Percentiles rank a stretch among this genome's conserved stretches.
phyloP scores from a whole-genome alignment of 2,797 vertebrate species.

The Etheostoma perlongum region DNA sequence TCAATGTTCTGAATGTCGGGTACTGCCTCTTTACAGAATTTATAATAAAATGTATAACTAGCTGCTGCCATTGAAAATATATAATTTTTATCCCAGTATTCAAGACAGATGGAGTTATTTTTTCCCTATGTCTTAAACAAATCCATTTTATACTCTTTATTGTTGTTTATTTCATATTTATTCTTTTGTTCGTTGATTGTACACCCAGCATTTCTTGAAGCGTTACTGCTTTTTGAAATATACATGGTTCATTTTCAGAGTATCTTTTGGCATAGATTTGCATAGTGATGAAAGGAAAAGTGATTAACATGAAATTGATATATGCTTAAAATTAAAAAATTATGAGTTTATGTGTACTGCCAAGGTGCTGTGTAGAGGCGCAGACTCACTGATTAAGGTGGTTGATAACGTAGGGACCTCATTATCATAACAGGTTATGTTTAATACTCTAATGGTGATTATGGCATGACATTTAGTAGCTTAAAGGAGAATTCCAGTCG shows the following conservation, averaged over 20 bases:
- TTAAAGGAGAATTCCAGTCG: background rate
- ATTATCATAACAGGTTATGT: conserved; percentile 15
- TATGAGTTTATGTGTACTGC: conserved; percentile 12
- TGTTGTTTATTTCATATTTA: background rate
- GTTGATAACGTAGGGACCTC: background rate
- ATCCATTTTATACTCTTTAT: background rate
- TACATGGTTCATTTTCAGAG: background rate
- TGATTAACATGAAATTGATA: conserved; percentile 1
- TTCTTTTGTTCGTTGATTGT: background rate
- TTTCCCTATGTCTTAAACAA: background rate
- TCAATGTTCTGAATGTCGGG: too few species aligned
- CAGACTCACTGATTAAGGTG: conserved; percentile 7
- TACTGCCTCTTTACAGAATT: too few species aligned
- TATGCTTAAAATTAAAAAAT: conserved; percentile 12
- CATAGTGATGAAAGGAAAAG: conserved; percentile 10
- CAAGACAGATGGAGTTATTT: background rate
- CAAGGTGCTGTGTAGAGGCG: conserved; percentile 5
- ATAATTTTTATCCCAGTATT: background rate
- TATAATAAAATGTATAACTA: background rate
- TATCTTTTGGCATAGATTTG: conserved; percentile 22
- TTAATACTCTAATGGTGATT: background rate
- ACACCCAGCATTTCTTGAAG: background rate
- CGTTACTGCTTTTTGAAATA: background rate
- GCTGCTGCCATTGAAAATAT: background rate
- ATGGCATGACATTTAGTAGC: background rate